Evolutionary conservation across 2,113 vertebrate species (phyloP), one percentile per base, ranked within the genome.

Genomic region (Clinocottus analis): DNA sequence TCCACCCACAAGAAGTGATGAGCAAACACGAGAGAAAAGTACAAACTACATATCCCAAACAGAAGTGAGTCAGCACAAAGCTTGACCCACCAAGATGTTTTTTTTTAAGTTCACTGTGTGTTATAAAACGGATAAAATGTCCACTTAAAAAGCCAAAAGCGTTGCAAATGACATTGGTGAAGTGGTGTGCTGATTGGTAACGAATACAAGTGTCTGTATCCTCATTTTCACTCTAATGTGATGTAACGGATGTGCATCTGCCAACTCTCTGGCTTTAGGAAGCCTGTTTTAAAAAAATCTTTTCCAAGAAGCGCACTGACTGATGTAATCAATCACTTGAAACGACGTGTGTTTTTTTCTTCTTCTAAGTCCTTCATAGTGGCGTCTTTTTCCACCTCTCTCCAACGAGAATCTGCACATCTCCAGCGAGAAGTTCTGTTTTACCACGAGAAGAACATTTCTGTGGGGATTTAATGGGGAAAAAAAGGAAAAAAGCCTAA

Each of bases 1-100:
- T 65, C 62, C 51, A 59, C 77, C 88, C 74, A 73, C 78, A 23
- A 64, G 27, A 67, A 59, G 72, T 21, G 75, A 79, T 63, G 72
- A 79, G 63, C 61, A 80, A 75, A 80, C 65, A 53, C 63, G 55
- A 61, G 77, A 75, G 75, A 59, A 63, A 76, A 85, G 79, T 78
- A 74, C 80, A 82, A 65, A 53, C 43, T 3, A 53, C 58, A 55
- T 31, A 66, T 82, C 80, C 37, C 56, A 41, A 63, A 87, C 49
- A 3, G 75, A 19, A 31, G 59, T 85, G 80, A 82, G 75, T 87
- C 78, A 84, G 69, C 77, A 62, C 68, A 41, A 31, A 73, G 16
- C 63, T 59, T 47, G 37, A 72, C 21, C 58, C 37, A 7, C 35
- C 64, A 37, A 21, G 61, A 6, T 68, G 61, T 12, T 61, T 3